phyloP scores from a whole-genome alignment of 2,888 invertebrate species.

The Ochlodes sylvanus region DNA sequence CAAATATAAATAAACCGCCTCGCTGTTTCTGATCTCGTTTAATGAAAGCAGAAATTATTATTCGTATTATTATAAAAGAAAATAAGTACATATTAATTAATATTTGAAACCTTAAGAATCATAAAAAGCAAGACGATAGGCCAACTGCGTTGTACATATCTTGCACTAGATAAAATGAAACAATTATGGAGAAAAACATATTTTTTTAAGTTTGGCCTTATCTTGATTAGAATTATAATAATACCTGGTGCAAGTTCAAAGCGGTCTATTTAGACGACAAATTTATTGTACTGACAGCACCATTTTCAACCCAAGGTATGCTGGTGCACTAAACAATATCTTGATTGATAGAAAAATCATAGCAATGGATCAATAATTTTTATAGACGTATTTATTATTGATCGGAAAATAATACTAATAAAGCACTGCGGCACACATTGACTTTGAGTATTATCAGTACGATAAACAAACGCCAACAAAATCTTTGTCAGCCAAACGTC shows the following conservation, averaged over 20 bases:
- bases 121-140: conserved; percentile 55
- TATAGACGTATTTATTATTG: too few species aligned
- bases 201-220: too few species aligned
- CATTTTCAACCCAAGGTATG: not conserved
- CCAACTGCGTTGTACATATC: conserved; percentile 45
- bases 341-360: too few species aligned
- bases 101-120: conserved; percentile 32
- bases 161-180: conserved; percentile 41
- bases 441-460: conserved; percentile 9
- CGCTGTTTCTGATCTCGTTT: conserved; percentile 41
- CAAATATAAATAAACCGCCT: conserved; percentile 45
- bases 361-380: too few species aligned
- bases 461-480: conserved; percentile 18
- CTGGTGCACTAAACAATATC: too few species aligned
- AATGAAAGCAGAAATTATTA: conserved; percentile 6
- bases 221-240: not conserved
- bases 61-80: conserved; percentile 2
- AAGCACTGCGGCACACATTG: not conserved
- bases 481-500: conserved; percentile 2
- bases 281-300: conserved; percentile 17
- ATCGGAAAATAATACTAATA: too few species aligned
- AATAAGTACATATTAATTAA: not conserved
- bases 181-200: conserved; percentile 29
- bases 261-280: conserved; percentile 13
- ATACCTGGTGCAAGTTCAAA: conserved; percentile 36